Evolutionary conservation across 2,113 vertebrate genomes (phyloP).

Genomic region (Ceyx margarethae): DNA sequence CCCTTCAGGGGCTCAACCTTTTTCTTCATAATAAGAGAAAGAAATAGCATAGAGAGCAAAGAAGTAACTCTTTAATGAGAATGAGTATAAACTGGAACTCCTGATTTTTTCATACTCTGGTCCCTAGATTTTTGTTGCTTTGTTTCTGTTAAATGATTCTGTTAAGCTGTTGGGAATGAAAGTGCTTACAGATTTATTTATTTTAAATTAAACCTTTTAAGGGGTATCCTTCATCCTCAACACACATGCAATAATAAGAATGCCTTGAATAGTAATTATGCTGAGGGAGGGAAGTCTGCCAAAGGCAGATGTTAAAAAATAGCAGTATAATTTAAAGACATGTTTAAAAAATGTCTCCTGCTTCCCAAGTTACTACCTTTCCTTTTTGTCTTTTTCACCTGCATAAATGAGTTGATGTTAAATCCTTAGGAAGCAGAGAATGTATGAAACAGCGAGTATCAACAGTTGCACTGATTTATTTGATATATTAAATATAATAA

Average conservation of each 20-base stretch:
- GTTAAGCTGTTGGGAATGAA: constrained; percentile 6
- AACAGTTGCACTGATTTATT: background rate
- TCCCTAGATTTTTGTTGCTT: background rate
- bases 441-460: background rate
- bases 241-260: constrained; percentile 11
- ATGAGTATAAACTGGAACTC: background rate
- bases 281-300: constrained; percentile 11
- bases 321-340: background rate
- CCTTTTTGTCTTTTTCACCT: background rate
- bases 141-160: constrained; percentile 26
- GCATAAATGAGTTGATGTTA: background rate
- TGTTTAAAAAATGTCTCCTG: constrained; percentile 25
- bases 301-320: constrained; percentile 31
- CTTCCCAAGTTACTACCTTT: background rate
- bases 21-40: background rate
- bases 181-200: constrained; percentile 26
- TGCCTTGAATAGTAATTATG: constrained; percentile 4
- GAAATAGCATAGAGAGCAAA: background rate
- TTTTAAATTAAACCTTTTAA: constrained; percentile 48
- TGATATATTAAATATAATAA: background rate
- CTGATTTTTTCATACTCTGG: background rate
- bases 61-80: background rate
- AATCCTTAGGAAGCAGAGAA: background rate
- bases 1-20: background rate
- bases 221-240: background rate